These are phyloP conservation scores for Albula glossodonta DNA, from an alignment of 2,113 vertebrate species.

Conservation along the genomic window DNA sequence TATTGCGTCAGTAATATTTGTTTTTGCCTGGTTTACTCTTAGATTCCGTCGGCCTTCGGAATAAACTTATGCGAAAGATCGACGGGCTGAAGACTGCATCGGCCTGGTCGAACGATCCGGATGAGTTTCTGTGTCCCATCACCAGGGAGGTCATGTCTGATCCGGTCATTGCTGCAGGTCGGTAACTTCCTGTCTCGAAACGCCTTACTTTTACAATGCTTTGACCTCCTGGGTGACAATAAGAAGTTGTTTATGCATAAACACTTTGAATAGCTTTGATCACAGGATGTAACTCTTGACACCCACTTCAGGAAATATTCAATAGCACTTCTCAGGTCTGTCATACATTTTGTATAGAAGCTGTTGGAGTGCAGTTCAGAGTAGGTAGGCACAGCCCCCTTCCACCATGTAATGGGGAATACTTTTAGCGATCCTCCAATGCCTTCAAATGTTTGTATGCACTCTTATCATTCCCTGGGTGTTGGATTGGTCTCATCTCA, in stretches of 20 bases:
- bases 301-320: neutral
- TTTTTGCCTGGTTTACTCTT: neutral
- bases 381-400: neutral
- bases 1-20: neutral
- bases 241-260: neutral
- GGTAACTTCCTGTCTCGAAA: neutral
- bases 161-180: slow-evolving; percentile 86
- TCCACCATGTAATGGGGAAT: neutral
- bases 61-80: slow-evolving; percentile 76
- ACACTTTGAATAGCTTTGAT: neutral
- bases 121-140: slow-evolving; percentile 87
- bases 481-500: neutral
- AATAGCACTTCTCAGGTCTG: neutral
- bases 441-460: neutral
- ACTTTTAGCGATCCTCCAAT: neutral
- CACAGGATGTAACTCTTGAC: neutral
- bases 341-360: neutral
- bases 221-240: neutral
- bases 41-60: slow-evolving; percentile 81
- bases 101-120: slow-evolving; percentile 65
- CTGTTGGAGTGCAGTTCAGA: neutral
- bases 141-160: slow-evolving; percentile 85
- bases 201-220: neutral
- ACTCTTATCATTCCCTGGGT: neutral
- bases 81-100: slow-evolving; percentile 70